phyloP scores from a whole-genome alignment of 2,113 vertebrate genomes.

The Bambusicola thoracicus region DNA sequence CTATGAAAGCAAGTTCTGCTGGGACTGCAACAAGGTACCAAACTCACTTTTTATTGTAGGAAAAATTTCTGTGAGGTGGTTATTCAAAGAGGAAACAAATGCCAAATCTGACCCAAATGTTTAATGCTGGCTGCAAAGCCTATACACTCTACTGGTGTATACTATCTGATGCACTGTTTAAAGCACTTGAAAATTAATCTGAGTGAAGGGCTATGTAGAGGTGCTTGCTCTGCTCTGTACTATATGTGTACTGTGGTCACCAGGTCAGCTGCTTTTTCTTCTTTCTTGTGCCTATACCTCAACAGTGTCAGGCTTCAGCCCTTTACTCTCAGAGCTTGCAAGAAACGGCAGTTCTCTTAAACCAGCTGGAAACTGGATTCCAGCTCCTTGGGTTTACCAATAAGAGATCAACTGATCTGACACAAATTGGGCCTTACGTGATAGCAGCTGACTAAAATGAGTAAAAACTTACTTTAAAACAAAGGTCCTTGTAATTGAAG shows the following conservation, averaged over 20 bases:
- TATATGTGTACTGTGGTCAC: background rate
- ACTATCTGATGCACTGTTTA: background rate
- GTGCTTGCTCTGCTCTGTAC: background rate
- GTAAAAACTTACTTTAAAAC: background rate
- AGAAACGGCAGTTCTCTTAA: background rate
- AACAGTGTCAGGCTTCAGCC: background rate
- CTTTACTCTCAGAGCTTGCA: background rate
- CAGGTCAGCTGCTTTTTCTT: background rate
- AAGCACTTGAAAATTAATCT: background rate
- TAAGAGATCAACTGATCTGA: background rate
- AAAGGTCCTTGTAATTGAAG: background rate
- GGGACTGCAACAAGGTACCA: slow-evolving; percentile 2
- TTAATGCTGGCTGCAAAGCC: background rate
- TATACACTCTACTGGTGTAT: background rate
- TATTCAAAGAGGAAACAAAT: background rate
- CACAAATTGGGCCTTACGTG: background rate
- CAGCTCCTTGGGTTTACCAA: background rate
- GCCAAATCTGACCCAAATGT: background rate
- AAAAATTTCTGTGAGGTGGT: background rate
- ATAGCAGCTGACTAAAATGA: slow-evolving; percentile 10
- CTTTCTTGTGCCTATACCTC: background rate
- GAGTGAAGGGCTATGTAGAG: background rate
- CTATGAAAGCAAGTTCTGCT: slow-evolving; percentile 46
- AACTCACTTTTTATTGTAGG: background rate
- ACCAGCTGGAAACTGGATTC: background rate